Evolutionary conservation across 2,113 vertebrate species (phyloP).

Genomic region (Sus scrofa): DNA sequence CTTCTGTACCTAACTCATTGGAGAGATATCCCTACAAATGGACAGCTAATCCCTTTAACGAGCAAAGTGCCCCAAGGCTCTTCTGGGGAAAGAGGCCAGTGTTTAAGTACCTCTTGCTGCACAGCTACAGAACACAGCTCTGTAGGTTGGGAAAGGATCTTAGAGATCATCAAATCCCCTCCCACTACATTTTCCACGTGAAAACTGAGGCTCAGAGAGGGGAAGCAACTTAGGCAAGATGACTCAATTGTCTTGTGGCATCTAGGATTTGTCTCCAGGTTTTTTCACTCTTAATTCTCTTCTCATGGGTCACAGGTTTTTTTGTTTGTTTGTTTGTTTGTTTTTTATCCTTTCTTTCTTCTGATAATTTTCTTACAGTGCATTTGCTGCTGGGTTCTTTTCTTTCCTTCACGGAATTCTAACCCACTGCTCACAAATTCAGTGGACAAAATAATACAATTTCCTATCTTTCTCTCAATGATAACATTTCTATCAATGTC

Average conservation of each 20-base stretch:
- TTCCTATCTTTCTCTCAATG: background rate
- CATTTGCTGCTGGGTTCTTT: background rate
- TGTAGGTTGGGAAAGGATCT: background rate
- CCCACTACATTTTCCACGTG: background rate
- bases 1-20: slow-evolving; percentile 27
- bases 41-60: slow-evolving; percentile 67
- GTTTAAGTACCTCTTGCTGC: slow-evolving; percentile 16
- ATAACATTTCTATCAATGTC: background rate
- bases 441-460: background rate
- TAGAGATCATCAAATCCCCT: background rate
- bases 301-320: background rate
- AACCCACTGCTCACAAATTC: background rate
- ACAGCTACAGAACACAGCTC: background rate
- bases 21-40: slow-evolving; percentile 56
- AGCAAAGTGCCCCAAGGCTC: slow-evolving; percentile 31
- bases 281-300: background rate
- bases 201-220: background rate
- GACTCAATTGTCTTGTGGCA: background rate
- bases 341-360: background rate
- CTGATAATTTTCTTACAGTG: background rate
- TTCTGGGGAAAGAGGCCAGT: slow-evolving; percentile 43
- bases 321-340: too few species aligned
- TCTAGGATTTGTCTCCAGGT: background rate
- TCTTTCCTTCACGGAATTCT: background rate
- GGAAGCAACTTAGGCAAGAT: background rate